Base-by-base conservation (phyloP, 2,113 vertebrate genomes). In the Silurus glanis region DNA sequence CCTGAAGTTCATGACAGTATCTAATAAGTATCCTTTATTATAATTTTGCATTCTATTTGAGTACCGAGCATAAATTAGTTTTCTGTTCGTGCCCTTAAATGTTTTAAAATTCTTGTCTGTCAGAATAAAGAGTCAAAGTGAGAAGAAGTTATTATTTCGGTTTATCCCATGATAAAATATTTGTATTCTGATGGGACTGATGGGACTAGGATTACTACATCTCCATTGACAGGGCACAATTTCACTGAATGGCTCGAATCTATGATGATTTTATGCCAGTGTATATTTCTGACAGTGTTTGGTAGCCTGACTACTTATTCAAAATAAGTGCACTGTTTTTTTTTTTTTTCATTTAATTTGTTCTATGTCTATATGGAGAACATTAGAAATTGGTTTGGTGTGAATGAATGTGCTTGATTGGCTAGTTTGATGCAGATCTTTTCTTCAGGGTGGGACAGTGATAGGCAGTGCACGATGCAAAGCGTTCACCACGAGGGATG, bases 391-490 rank as follows among this genome's bases (percentile, higher is more conserved):
- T 25, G 0, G 1, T 13, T 53, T 28, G n/a, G 75, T 6, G 9
- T 78, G 53, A 28, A 56, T 16, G 23, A 55, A 76, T 55, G 75
- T 16, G 2, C 53, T 58, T 3, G 53, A 58, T 79, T 58, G 64
- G 74, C 59, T 67, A 2, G 25, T 79, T 66, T 80, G 62, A 56
- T 66, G 19, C 8, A 61, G 58, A 51, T 71, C 53, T 87, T 25
- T 76, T 69, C 5, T 71, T 10, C 91, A 99, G 98, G 97, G 98
- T 0, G 97, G 98, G 47, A 99, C 97, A 0, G 89, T 98, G 90
- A 99, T 99, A 0, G 97, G 97, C 84, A 99, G 97, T 0, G 97
- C 97, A 19, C 96, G 98, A 84, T 99, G 98, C 91, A 96, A 97
- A 89, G 94, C 94, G 78, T 99, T 99, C 92, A 96, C 93, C 61